phyloP scores from a whole-genome alignment of 2,888 invertebrate species.

The Piscicola geometra region DNA sequence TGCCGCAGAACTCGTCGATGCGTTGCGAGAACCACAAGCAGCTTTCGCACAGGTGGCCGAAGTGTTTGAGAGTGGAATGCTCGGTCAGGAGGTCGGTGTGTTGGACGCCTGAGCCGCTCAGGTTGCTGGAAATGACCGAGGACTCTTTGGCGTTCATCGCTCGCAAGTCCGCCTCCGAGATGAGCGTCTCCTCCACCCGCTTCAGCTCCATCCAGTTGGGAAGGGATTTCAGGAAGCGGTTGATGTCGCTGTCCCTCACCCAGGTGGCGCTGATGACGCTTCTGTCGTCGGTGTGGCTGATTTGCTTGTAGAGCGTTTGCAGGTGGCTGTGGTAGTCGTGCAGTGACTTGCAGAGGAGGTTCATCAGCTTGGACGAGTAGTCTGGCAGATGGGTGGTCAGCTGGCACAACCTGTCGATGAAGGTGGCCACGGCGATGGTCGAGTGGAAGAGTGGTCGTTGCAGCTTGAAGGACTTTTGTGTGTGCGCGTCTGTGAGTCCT shows the following conservation, averaged over 20 bases:
- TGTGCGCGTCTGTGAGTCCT: slow-evolving; percentile 68
- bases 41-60: slow-evolving; percentile 86
- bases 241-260: slow-evolving; percentile 89
- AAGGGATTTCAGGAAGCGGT: slow-evolving; percentile 67
- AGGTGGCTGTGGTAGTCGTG: slow-evolving; percentile 72
- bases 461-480: slow-evolving; percentile 64
- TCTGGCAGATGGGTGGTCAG: slow-evolving; percentile 69
- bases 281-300: slow-evolving; percentile 69
- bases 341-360: slow-evolving; percentile 68
- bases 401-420: slow-evolving; percentile 65
- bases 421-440: slow-evolving; percentile 68
- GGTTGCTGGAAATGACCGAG: slow-evolving; percentile 83
- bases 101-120: slow-evolving; percentile 74
- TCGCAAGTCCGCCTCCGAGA: slow-evolving; percentile 73
- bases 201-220: slow-evolving; percentile 64
- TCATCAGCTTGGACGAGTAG: slow-evolving; percentile 71
- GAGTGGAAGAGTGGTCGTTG: slow-evolving; percentile 65
- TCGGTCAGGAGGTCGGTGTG: slow-evolving; percentile 81
- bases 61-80: slow-evolving; percentile 71
- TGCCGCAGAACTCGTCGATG: slow-evolving; percentile 62
- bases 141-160: slow-evolving; percentile 80
- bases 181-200: slow-evolving; percentile 53
- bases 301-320: slow-evolving; percentile 63
- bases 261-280: slow-evolving; percentile 71
- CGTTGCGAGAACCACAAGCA: slow-evolving; percentile 78